Conservation (phyloP, 2,113 vertebrate species). For the Parotia lawesii region DNA sequence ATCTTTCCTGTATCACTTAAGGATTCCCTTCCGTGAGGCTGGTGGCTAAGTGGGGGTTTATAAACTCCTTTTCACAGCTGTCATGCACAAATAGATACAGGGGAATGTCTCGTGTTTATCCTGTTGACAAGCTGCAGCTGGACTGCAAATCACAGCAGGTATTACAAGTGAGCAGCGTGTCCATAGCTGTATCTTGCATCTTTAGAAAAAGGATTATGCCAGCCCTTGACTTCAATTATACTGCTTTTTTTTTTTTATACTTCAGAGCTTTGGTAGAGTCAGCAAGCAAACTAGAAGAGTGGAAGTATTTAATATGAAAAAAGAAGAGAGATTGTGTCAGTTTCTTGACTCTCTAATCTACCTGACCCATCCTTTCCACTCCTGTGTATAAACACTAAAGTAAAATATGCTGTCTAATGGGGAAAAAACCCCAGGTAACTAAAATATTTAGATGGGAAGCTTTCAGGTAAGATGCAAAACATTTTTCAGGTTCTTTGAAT, state of each 20-base stretch:
- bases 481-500: neutral
- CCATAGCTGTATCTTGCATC: neutral
- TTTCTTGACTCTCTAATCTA: neutral
- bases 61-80: constrained; percentile 31
- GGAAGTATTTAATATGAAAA: neutral
- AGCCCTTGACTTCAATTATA: neutral
- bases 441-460: neutral
- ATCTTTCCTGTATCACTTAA: neutral
- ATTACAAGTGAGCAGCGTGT: neutral
- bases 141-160: constrained; percentile 23
- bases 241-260: neutral
- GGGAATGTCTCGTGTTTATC: neutral
- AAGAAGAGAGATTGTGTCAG: neutral
- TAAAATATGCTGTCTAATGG: neutral
- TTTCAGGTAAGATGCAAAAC: neutral
- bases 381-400: neutral
- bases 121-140: neutral
- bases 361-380: neutral
- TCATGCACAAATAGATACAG: neutral
- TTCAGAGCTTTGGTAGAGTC: neutral
- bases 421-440: neutral
- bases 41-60: neutral
- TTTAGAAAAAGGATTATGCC: constrained; percentile 23
- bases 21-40: neutral
- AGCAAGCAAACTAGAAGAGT: neutral